Base-by-base conservation (phyloP, 2,888 invertebrate species). In the Drosophila phalerata region DNA sequence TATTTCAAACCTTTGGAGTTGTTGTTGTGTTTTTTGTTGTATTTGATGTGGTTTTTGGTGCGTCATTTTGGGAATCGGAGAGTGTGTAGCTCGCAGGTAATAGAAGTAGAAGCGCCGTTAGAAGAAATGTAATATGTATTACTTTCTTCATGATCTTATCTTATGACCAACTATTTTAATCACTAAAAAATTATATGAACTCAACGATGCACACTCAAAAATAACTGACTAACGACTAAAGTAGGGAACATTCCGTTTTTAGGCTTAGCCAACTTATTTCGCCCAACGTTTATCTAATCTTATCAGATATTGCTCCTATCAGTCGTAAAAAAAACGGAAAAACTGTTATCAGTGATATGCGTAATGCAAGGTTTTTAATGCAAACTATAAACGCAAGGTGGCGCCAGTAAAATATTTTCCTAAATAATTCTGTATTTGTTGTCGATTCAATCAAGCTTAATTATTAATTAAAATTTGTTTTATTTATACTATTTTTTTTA, bases 281-380 rank as follows among this genome's bases (percentile, higher is more conserved):
- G 13, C 34, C 58, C 47, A 60, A 68, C 47, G 32, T 30, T 38
- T 74, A 70, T 78, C 77, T 77, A 70, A 77, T 77, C 77, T 77
- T 78, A 74, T 77, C 79, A 55, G 45, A 9, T 30, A 42, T 58
- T 51, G 22, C 28, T 28, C 8, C 22, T 17, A 40, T 60, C 48
- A 13, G 40, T 30, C 49, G 42, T 42, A 58, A 61, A 25, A 38
- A 25, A 42, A 22, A 51, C 37, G 45, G 52, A 37, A 47, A 30
- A 34, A 30, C 13, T 3, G 17, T 53, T 56, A 52, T 52, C 37
- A 52, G 58, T 49, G 25, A 69, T 22, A 47, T 1, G 34, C 10
- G 19, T 38, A 37, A 58, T 66, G 48, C 5, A 56, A 45, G 25
- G 28, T 22, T 25, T 47, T 38, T 19, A 13, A 17, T 28, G 17